A percentile compares a stretch with the other conserved stretches of the same genome.
phyloP scores from a whole-genome alignment of 1,140 invertebrate genomes.

The Metopolophium dirhodum region DNA sequence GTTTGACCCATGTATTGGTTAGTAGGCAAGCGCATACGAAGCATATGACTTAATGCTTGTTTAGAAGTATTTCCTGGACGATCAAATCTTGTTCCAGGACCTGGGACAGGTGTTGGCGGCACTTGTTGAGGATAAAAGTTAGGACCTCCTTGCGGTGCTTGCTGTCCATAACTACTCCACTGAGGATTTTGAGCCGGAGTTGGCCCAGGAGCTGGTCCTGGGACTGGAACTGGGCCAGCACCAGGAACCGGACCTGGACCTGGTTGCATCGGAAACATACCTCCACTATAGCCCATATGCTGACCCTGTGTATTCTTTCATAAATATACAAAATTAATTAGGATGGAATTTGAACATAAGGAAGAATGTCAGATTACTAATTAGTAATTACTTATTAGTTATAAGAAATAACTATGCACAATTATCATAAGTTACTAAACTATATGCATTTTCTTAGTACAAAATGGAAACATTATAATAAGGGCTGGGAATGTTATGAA shows the following conservation, averaged over 20 bases:
- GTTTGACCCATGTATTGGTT: constrained; percentile 64
- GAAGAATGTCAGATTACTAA: neutral
- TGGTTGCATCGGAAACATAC: constrained; percentile 44
- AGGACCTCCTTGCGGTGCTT: constrained; percentile 41
- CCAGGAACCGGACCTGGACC: constrained; percentile 50
- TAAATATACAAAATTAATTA: constrained; percentile 14
- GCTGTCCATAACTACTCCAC: constrained; percentile 54
- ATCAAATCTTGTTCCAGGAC: constrained; percentile 71
- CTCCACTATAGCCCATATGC: constrained; percentile 57
- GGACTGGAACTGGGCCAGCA: constrained; percentile 47
- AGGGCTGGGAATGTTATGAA: neutral
- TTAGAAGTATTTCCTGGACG: constrained; percentile 78
- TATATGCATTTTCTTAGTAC: neutral
- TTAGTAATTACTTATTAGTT: neutral
- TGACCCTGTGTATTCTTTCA: constrained; percentile 45
- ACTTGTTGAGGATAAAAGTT: constrained; percentile 60
- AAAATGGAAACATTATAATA: neutral
- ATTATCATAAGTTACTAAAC: neutral
- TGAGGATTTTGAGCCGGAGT: constrained; percentile 49
- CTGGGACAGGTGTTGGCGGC: constrained; percentile 59
- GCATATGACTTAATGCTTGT: constrained; percentile 85
- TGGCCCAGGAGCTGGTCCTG: constrained; percentile 32
- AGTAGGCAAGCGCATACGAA: constrained; percentile 70
- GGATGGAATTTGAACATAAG: neutral
- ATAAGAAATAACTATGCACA: neutral